Evolutionary conservation across 2,113 vertebrate species (phyloP).

Genomic region (Heptranchias perlo): DNA sequence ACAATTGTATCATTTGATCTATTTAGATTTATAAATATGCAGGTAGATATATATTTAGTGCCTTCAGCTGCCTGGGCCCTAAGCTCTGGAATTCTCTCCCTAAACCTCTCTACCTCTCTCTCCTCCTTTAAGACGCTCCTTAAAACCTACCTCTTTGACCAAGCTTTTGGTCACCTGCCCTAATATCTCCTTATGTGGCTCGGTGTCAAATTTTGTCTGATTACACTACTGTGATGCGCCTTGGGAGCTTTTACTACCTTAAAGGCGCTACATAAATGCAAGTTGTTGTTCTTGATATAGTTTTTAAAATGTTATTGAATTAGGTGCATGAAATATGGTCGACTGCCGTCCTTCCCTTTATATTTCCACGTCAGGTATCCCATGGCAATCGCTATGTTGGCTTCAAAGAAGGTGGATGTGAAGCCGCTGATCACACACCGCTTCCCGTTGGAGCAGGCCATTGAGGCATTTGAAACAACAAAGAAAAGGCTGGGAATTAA

Average conservation of each 20-base stretch:
- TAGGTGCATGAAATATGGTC: not conserved
- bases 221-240: not conserved
- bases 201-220: not conserved
- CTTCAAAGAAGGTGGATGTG: slow-evolving; percentile 76
- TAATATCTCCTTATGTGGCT: not conserved
- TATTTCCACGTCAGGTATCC: slow-evolving; percentile 73
- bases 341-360: not conserved
- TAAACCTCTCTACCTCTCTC: not conserved
- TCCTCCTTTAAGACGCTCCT: not conserved
- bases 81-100: not conserved
- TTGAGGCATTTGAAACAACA: slow-evolving; percentile 82
- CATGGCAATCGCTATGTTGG: slow-evolving; percentile 80
- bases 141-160: not conserved
- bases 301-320: not conserved
- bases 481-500: slow-evolving; percentile 79
- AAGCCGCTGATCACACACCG: slow-evolving; percentile 88
- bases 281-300: not conserved
- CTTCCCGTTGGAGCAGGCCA: slow-evolving; percentile 84
- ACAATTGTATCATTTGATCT: not conserved
- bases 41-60: not conserved
- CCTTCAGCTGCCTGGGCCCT: not conserved
- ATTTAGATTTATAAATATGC: not conserved
- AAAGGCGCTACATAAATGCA: not conserved
- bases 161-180: no score
- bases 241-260: not conserved